Percentiles rank a stretch among this genome's conserved stretches.
Conservation (phyloP, 2,797 vertebrate genomes). For the Lindbergichthys nudifrons region DNA sequence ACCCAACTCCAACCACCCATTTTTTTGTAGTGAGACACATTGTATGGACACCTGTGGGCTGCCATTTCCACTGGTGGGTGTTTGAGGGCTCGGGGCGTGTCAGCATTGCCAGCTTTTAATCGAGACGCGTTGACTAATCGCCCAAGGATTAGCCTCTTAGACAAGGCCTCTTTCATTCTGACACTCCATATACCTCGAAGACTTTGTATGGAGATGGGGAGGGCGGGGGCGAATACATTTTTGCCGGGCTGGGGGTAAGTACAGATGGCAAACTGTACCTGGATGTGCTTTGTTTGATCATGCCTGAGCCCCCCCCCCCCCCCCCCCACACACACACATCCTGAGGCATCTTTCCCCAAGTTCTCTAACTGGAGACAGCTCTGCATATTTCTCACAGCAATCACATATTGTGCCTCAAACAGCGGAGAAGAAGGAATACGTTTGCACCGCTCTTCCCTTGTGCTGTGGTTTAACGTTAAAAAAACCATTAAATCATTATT, state of each 20-base stretch:
- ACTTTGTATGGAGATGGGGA: conserved; percentile 40
- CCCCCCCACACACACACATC: conserved; percentile 25
- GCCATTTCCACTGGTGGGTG: conserved; percentile 50
- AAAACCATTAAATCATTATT: neutral
- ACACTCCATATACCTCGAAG: conserved; percentile 57
- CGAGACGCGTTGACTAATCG: conserved; percentile 83
- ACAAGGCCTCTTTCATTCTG: conserved; percentile 85
- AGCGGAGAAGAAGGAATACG: conserved; percentile 25
- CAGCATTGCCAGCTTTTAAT: conserved; percentile 76
- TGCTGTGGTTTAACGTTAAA: neutral
- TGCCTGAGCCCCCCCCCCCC: conserved; percentile 60
- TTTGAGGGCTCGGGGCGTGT: conserved; percentile 56
- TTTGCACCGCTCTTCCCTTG: conserved; percentile 1
- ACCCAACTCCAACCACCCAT: conserved; percentile 33
- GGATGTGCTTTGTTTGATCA: conserved; percentile 81
- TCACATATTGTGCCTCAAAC: conserved; percentile 50
- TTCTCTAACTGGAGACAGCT: conserved; percentile 58
- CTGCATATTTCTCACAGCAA: conserved; percentile 76
- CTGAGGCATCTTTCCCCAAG: conserved; percentile 67
- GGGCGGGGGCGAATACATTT: conserved; percentile 52
- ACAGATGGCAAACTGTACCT: conserved; percentile 78
- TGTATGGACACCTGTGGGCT: conserved; percentile 77
- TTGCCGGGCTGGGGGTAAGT: conserved; percentile 30
- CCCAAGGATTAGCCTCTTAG: conserved; percentile 78
- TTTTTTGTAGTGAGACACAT: conserved; percentile 64